Evolutionary conservation across 1,140 invertebrate species (phyloP).

Genomic region (Panagrolaimus sp.): DNA sequence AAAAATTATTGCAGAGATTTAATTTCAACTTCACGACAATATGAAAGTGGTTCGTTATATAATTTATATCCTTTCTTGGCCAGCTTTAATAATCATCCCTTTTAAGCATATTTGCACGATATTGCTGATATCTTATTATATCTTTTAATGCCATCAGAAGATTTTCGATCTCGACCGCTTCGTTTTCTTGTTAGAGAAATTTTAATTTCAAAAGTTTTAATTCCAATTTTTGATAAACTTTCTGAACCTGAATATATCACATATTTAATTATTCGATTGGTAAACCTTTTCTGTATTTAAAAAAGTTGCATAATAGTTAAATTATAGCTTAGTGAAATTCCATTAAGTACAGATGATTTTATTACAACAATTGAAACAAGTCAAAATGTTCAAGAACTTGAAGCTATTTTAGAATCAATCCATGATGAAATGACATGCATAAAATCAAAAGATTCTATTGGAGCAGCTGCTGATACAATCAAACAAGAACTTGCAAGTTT

Average conservation of each 20-base stretch:
- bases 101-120: conserved; percentile 73
- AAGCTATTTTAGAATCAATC: conserved; percentile 48
- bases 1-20: conserved; percentile 65
- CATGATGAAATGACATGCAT: conserved; percentile 51
- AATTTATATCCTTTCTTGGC: not conserved
- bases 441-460: conserved; percentile 40
- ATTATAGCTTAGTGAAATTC: conserved; percentile 42
- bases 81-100: conserved; percentile 8
- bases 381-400: conserved; percentile 51
- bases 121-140: conserved; percentile 77
- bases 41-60: conserved; percentile 61
- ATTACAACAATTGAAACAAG: conserved; percentile 44
- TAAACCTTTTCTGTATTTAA: conserved; percentile 61
- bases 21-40: conserved; percentile 60
- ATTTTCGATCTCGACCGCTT: conserved; percentile 74
- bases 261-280: conserved; percentile 80
- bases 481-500: conserved; percentile 83
- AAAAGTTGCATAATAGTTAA: not conserved
- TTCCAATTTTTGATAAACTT: conserved; percentile 72
- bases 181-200: conserved; percentile 68
- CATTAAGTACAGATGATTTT: conserved; percentile 53
- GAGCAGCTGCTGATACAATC: conserved; percentile 53
- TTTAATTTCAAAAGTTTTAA: conserved; percentile 72
- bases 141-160: conserved; percentile 73
- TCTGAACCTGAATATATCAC: conserved; percentile 91